Evolutionary conservation across 2,113 vertebrate genomes (phyloP).

Genomic region (Hemiprocne comata): DNA sequence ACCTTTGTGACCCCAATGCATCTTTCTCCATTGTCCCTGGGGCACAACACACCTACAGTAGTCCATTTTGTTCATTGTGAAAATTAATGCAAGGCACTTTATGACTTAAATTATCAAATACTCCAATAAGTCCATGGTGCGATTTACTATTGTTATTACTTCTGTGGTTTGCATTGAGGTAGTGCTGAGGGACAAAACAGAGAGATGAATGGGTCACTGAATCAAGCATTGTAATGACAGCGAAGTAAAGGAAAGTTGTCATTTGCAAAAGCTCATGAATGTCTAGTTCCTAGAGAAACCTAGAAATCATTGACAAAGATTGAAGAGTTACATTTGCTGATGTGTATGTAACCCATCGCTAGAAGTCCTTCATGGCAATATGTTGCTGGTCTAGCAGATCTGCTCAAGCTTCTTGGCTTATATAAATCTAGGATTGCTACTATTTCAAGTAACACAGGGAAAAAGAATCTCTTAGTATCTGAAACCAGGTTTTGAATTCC

Average conservation of each 20-base stretch:
- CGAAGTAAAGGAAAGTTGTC: background rate
- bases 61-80: background rate
- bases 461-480: background rate
- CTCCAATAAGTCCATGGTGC: accelerated
- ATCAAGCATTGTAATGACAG: background rate
- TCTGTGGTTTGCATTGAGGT: background rate
- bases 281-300: background rate
- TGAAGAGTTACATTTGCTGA: background rate
- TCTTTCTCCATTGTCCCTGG: background rate
- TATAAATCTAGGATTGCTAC: background rate
- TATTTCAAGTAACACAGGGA: background rate
- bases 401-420: background rate
- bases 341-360: background rate
- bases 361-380: background rate
- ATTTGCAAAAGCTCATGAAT: background rate
- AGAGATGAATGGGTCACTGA: background rate
- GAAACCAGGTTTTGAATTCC: background rate
- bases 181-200: background rate
- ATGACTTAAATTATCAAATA: background rate
- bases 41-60: background rate
- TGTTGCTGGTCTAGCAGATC: background rate
- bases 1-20: background rate
- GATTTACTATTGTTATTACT: background rate
- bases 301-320: background rate
- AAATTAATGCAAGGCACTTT: background rate